Conservation (phyloP, 1,140 invertebrate species). For the Apis laboriosa region DNA sequence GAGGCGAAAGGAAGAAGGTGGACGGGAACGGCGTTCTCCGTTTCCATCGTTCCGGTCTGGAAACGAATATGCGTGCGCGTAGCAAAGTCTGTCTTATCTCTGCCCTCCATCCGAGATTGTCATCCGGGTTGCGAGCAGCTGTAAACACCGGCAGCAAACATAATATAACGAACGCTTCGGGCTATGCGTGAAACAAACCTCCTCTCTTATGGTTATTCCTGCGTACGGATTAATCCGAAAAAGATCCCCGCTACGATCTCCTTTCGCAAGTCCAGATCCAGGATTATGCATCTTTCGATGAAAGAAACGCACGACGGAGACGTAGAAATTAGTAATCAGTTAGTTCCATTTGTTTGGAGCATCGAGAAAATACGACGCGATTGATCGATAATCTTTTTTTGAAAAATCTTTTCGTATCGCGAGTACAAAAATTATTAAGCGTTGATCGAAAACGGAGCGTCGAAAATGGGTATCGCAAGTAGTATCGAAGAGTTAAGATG, state of each 20-base stretch:
- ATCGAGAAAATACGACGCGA: too few relatives aligned
- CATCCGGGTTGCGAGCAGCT: slow-evolving; percentile 61
- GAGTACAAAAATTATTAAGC: too few relatives aligned
- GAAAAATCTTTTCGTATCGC: too few relatives aligned
- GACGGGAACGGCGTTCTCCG: not conserved
- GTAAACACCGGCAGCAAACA: slow-evolving; percentile 80
- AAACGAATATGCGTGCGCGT: slow-evolving; percentile 51
- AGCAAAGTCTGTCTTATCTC: slow-evolving; percentile 42
- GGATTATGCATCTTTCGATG: too few relatives aligned
- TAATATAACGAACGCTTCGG: slow-evolving; percentile 79
- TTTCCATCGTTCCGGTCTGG: not conserved
- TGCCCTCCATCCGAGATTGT: slow-evolving; percentile 62
- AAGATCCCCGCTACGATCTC: not conserved
- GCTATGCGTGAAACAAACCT: slow-evolving; percentile 66
- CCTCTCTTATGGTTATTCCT: slow-evolving; percentile 62
- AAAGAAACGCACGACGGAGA: too few relatives aligned
- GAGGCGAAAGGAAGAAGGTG: not conserved
- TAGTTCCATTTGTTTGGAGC: too few relatives aligned
- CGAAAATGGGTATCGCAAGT: too few relatives aligned
- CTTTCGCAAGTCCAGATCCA: too few relatives aligned
- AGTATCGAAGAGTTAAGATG: too few relatives aligned
- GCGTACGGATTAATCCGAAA: slow-evolving; percentile 46
- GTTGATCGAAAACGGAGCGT: too few relatives aligned
- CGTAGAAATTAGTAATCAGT: too few relatives aligned
- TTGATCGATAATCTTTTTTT: too few relatives aligned